These are phyloP conservation scores for Plectropomus leopardus DNA, from an alignment of 2,113 vertebrate species.

Conservation along the genomic window DNA sequence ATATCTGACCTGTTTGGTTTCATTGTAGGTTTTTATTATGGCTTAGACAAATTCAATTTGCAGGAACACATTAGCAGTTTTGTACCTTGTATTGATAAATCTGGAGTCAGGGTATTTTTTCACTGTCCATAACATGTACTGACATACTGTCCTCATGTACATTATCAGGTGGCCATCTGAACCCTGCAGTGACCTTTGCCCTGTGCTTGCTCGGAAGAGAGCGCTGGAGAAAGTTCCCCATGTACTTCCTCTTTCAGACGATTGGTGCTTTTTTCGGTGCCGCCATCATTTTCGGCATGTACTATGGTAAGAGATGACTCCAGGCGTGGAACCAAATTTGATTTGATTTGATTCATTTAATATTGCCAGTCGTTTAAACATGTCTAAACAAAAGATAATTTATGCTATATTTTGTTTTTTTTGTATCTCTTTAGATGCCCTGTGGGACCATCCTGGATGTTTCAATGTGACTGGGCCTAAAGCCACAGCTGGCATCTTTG, in stretches of 20 bases:
- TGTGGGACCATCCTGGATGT: conserved; percentile 84
- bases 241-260: conserved; percentile 92
- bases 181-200: conserved; percentile 96
- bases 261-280: conserved; percentile 93
- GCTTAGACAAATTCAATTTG: no score
- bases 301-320: conserved; percentile 87
- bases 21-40: no score
- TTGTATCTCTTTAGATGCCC: conserved; percentile 85
- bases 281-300: conserved; percentile 92
- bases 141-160: conserved; percentile 5
- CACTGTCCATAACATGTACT: background rate
- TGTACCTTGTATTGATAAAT: background rate
- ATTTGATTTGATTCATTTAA: no score
- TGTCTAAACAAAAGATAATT: background rate
- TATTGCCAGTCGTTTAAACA: background rate
- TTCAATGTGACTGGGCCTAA: conserved; percentile 81
- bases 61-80: no score
- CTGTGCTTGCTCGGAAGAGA: conserved; percentile 94
- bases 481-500: conserved; percentile 93
- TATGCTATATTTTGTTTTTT: background rate
- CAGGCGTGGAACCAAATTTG: rapidly evolving
- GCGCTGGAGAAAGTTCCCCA: conserved; percentile 94
- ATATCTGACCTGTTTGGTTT: background rate
- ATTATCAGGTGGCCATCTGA: conserved; percentile 92
- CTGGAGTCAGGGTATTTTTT: background rate